phyloP scores from a whole-genome alignment of 2,113 vertebrate species.

The Ciconia stormi region DNA sequence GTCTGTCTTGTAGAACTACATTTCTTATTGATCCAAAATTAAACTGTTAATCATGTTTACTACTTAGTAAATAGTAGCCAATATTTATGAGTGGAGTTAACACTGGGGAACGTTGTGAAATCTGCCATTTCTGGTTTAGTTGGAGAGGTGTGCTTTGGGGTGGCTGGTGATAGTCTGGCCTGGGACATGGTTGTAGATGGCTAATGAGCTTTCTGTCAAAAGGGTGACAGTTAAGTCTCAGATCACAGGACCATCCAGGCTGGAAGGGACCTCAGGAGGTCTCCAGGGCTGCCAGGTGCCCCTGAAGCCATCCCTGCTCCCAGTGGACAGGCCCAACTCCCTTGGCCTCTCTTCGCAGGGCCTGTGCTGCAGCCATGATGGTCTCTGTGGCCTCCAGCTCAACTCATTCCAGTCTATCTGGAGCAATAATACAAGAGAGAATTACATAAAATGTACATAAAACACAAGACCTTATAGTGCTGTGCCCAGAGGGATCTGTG shows the following conservation, averaged over 20 bases:
- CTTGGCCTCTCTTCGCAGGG: neutral
- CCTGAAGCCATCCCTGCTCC: neutral
- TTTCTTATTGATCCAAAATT: neutral
- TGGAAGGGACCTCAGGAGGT: neutral
- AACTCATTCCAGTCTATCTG: neutral
- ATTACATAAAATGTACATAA: neutral
- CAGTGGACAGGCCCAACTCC: rapidly evolving
- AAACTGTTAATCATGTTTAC: neutral
- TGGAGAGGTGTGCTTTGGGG: neutral
- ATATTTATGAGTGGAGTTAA: neutral
- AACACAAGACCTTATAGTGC: neutral
- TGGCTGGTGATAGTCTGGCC: neutral
- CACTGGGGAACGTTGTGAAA: neutral
- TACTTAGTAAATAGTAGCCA: neutral
- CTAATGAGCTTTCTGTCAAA: neutral
- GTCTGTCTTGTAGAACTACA: neutral
- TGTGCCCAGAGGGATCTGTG: neutral
- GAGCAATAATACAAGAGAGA: neutral
- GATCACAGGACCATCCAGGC: neutral
- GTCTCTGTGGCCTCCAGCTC: neutral
- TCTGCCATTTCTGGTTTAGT: neutral
- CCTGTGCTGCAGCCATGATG: neutral
- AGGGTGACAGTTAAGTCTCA: neutral
- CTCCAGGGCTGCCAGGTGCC: neutral
- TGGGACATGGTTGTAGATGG: neutral